Evolutionary conservation across 1,140 invertebrate species (phyloP), one percentile per base, ranked within the genome.

Genomic region (Leptinotarsa undecemlineata): DNA sequence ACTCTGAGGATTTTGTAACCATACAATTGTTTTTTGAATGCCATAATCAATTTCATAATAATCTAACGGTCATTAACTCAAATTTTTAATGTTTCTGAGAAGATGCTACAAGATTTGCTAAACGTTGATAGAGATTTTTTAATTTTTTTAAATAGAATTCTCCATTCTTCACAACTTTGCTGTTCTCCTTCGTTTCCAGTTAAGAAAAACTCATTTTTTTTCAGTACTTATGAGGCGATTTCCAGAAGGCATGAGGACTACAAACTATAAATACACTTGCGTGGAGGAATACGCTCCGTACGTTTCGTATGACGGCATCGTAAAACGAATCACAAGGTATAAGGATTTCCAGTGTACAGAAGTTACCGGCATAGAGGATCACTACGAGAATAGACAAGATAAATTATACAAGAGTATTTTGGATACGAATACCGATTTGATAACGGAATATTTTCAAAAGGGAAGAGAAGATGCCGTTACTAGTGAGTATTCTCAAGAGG

Each of bases 211-310:
- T 42, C 33, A 42, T 17, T 57, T 1, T 5, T 73, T 87, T 83
- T 75, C 79, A 92, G 94, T 92, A 81, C 94, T 89, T 76, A 90
- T 93, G 73, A 89, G 88, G 79, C 88, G 93, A 20, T 96, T 92
- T 85, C 93, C 94, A 0, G 88, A 89, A 60, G 91, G 90, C 3
- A 88, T 88, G 48, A 96, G 94, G 85, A 89, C 85, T 0, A 89
- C 92, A 33, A 86, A 90, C 47, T 96, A 93, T 80, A 95, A 94
- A 81, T 91, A 93, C 79, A 88, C 90, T 0, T 87, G 92, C 64
- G 86, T 95, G 1, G 92, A 96, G 81, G 89, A 92, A 73, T 95
- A 91, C 83, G 89, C 94, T 1, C 92, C 92, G 0, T 96, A 95
- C 81, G 87, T 90, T 3, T 88, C 92, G 78, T 86, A 84, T 1